Percentiles rank a stretch among this genome's conserved stretches.
Conservation (phyloP, 2,797 vertebrate genomes). For the Smutsia temminckii region DNA sequence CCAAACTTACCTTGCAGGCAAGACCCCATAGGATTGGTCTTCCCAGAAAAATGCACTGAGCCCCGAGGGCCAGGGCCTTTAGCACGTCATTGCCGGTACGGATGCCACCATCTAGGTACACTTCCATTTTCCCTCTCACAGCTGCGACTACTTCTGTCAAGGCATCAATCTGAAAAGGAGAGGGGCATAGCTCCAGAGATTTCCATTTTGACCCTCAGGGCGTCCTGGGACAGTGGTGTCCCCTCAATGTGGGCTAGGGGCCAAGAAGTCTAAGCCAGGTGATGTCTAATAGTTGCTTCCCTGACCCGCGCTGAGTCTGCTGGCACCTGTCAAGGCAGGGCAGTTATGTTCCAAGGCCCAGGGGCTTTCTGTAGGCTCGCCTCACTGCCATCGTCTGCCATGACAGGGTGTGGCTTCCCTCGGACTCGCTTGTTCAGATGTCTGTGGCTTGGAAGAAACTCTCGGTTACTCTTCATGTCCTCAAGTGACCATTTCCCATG, state of each 20-base stretch:
- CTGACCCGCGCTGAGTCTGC: too few species aligned
- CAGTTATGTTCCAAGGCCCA: neutral
- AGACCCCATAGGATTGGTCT: constrained; percentile 96
- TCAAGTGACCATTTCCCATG: neutral
- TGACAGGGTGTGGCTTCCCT: neutral
- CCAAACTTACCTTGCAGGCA: constrained; percentile 91
- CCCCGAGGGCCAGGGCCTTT: constrained; percentile 95
- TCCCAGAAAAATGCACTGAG: constrained; percentile 95
- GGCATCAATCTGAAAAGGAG: constrained; percentile 91
- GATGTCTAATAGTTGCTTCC: neutral
- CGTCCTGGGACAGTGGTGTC: too few species aligned
- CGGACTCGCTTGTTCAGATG: neutral
- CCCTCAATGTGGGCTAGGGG: neutral
- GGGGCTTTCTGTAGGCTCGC: accelerated
- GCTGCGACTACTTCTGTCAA: constrained; percentile 93
- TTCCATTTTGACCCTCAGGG: neutral
- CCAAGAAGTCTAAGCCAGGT: neutral
- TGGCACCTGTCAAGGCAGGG: too few species aligned
- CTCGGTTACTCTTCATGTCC: neutral
- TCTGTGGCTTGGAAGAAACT: neutral
- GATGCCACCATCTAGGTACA: constrained; percentile 96
- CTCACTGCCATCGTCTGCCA: neutral
- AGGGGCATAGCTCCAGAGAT: neutral
- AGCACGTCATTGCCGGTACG: constrained; percentile 94
- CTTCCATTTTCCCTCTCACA: constrained; percentile 91